Conservation (phyloP, 2,797 vertebrate species). For the Hydrophis major region DNA sequence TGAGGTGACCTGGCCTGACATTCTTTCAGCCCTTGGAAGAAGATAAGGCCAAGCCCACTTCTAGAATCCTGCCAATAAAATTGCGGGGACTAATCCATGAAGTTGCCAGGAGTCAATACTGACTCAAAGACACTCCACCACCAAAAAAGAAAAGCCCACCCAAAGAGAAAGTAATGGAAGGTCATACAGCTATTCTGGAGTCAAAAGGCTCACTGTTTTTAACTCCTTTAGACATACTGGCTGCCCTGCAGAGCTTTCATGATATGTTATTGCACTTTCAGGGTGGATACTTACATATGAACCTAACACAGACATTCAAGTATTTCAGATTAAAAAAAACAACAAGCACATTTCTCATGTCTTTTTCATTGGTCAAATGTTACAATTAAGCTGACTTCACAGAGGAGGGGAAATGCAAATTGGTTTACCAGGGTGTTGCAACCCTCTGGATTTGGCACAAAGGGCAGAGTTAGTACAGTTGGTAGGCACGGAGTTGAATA, state of each 20-base stretch:
- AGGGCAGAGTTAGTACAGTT: conserved; percentile 5
- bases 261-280: neutral
- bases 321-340: neutral
- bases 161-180: neutral
- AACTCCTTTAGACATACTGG: neutral
- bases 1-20: neutral
- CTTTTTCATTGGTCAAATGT: neutral
- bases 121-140: neutral
- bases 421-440: neutral
- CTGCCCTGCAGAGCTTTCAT: neutral
- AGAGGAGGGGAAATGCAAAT: neutral
- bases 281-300: neutral
- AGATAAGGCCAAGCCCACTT: neutral
- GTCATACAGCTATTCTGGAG: neutral
- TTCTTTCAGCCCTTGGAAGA: neutral
- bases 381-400: neutral
- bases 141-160: neutral
- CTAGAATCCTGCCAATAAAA: neutral
- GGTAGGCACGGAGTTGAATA: neutral
- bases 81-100: neutral
- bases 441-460: neutral
- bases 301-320: neutral
- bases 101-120: neutral
- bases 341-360: neutral
- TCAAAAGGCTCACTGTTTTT: neutral